Evolutionary conservation across 1,140 invertebrate genomes (phyloP), one percentile per base, ranked within the genome.

Genomic region (Scaptomyza montana): DNA sequence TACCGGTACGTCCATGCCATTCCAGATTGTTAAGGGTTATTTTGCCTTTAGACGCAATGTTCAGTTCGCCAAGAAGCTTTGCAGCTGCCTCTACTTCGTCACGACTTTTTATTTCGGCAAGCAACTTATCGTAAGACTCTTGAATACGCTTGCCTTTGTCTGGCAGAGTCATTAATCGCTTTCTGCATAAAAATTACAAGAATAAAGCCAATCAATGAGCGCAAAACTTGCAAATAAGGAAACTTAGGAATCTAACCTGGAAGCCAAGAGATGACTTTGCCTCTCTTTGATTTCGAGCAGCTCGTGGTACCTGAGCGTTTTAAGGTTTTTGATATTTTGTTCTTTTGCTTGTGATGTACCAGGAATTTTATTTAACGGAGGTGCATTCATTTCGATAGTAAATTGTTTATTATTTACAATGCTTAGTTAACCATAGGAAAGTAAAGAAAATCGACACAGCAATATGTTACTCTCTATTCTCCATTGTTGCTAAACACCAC

Each of bases 101-200:
- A 47, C 93, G 94, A 28, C 90, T 78, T 43, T 93, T 80, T 13
- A 96, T 80, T 91, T 95, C 94, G 16, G 86, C 82, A 5, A 93
- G 53, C 63, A 96, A 81, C 76, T 93, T 94, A 5, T 94, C 91
- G 50, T 93, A 91, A 25, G 95, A 94, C 16, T 90, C 80, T 69
- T 92, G 91, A 41, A 96, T 94, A 89, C 94, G 95, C 53, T 93
- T 92, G 7, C 95, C 95, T 91, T 95, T 95, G 71, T 96, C 95
- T 0, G 94, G 93, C 63, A 96, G 86, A 76, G 93, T 94, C 5
- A 80, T 77, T 13, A 94, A 41, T 5, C 80, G 76, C 13, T 74
- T 67, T 50, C 92, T 43, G 12, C 8, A 8, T n/a, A 13, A 45
- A 13, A 4, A 21, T 53, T 53, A 46, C 16, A 60, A 41, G 3